phyloP scores from a whole-genome alignment of 2,113 vertebrate genomes.

The Mystacornis crossleyi region DNA sequence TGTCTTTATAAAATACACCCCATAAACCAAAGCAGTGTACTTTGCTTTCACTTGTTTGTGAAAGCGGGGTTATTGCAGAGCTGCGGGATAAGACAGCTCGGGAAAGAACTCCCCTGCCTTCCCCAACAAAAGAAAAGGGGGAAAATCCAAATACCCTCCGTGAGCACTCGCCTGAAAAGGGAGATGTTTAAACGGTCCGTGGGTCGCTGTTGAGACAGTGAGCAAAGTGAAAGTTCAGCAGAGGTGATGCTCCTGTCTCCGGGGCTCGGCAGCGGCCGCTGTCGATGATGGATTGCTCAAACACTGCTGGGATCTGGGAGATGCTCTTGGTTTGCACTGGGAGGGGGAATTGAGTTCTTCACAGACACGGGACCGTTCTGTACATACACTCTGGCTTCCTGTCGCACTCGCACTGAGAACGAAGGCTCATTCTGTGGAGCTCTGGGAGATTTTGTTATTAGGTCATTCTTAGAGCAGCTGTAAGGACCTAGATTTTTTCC shows the following conservation, averaged over 20 bases:
- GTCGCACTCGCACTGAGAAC: background rate
- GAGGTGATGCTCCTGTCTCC: background rate
- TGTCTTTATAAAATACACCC: constrained; percentile 34
- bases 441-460: background rate
- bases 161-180: background rate
- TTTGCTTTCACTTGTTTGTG: background rate
- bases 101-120: background rate
- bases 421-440: background rate
- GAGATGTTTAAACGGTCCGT: background rate
- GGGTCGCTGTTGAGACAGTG: background rate
- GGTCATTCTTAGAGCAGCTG: background rate
- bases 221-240: background rate
- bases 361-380: rapidly evolving
- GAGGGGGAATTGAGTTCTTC: background rate
- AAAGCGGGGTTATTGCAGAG: background rate
- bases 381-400: background rate
- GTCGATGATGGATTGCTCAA: background rate
- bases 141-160: background rate
- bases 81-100: background rate
- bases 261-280: background rate
- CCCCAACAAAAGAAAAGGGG: background rate
- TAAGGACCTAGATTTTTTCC: background rate
- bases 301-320: background rate
- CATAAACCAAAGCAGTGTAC: background rate
- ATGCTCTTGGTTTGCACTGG: background rate